Percentiles rank a stretch among this genome's conserved stretches.
Conservation (phyloP, 1,140 invertebrate genomes). For the Drosophila neocordata region DNA sequence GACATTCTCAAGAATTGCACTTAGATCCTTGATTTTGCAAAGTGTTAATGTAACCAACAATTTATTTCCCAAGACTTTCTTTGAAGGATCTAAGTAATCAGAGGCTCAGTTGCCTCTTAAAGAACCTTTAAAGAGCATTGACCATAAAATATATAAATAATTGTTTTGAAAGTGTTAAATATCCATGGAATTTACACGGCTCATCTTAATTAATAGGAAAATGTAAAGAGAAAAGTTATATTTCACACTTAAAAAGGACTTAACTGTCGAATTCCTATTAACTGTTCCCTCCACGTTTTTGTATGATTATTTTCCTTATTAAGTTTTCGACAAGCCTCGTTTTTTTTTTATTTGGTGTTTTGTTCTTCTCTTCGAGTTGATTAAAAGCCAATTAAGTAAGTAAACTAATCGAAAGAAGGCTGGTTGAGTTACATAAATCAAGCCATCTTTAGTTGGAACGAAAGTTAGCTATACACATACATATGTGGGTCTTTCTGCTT, state of each 20-base stretch:
- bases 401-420: constrained; percentile 34
- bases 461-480: constrained; percentile 10
- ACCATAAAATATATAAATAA: too few species aligned
- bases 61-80: too few species aligned
- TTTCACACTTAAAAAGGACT: neutral
- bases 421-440: constrained; percentile 64
- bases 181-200: too few species aligned
- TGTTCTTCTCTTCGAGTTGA: constrained; percentile 14
- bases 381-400: constrained; percentile 60
- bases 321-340: constrained; percentile 9
- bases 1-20: too few species aligned
- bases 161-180: too few species aligned
- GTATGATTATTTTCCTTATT: constrained; percentile 7
- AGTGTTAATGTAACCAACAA: too few species aligned
- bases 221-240: neutral
- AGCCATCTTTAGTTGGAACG: neutral
- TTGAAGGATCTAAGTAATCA: too few species aligned
- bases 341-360: neutral
- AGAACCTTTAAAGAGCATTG: too few species aligned
- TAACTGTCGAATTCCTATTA: neutral
- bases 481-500: constrained; percentile 28
- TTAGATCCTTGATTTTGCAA: too few species aligned
- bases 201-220: too few species aligned
- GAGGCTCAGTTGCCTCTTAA: too few species aligned
- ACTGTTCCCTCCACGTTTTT: neutral